Evolutionary conservation across 2,797 vertebrate genomes (phyloP).

Genomic region (Borostomias antarcticus): DNA sequence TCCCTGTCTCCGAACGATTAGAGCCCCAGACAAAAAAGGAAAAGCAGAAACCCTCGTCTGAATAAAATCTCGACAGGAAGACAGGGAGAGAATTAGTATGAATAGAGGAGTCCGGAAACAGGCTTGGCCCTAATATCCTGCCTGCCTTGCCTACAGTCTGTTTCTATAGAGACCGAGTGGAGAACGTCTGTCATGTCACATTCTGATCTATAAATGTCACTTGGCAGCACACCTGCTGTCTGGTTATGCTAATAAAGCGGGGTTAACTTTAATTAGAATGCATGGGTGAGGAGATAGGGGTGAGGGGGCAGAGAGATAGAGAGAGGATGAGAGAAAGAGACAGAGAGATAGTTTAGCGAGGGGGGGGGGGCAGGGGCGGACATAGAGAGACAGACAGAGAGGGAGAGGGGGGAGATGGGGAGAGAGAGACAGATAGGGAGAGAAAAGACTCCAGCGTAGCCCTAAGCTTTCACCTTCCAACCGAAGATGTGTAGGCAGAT

Average conservation of each 20-base stretch:
- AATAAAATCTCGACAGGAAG: not conserved
- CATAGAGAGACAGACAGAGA: constrained; percentile 2
- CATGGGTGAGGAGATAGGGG: constrained; percentile 7
- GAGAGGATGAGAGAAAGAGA: constrained; percentile 30
- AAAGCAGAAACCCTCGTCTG: not conserved
- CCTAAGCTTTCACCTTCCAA: constrained; percentile 60
- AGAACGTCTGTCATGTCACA: constrained; percentile 69
- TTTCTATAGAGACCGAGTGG: constrained; percentile 65
- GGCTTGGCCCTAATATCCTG: constrained; percentile 69
- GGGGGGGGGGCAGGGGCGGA: not conserved
- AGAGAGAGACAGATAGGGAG: constrained; percentile 48
- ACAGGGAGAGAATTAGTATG: not conserved
- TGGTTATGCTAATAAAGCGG: constrained; percentile 75
- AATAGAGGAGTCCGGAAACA: constrained; percentile 45
- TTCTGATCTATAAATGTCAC: constrained; percentile 75
- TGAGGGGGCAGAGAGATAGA: constrained; percentile 9
- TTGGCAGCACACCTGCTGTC: constrained; percentile 79
- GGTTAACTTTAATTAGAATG: constrained; percentile 76
- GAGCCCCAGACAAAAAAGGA: not conserved
- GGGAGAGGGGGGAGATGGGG: not conserved
- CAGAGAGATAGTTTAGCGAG: constrained; percentile 35
- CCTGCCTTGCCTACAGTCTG: constrained; percentile 61
- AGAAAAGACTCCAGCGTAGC: constrained; percentile 58
- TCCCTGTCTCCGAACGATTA: not conserved
- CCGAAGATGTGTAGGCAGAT: constrained; percentile 67